Evolutionary conservation across 2,113 vertebrate genomes (phyloP).

Genomic region (Campylorhamphus procurvoides): DNA sequence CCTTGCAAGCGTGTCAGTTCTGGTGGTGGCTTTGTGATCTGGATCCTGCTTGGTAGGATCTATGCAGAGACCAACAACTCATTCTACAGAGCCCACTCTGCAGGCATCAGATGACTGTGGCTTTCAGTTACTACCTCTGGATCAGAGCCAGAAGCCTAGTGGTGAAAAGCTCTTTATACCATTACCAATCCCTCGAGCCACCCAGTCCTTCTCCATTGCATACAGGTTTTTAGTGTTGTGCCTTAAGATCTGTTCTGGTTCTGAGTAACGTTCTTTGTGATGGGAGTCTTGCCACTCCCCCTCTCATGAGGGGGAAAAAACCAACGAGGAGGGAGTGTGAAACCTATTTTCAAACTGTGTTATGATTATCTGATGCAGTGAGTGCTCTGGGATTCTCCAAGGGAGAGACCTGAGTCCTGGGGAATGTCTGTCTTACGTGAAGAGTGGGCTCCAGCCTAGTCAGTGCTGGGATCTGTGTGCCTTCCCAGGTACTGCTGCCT

Average conservation of each 20-base stretch:
- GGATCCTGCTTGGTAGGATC: constrained; percentile 57
- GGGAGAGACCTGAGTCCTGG: not conserved
- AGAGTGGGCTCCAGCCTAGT: not conserved
- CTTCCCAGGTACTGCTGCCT: not conserved
- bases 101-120: constrained; percentile 72
- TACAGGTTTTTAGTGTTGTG: constrained; percentile 61
- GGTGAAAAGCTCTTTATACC: constrained; percentile 74
- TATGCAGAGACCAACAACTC: constrained; percentile 63
- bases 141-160: constrained; percentile 63
- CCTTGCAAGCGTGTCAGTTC: not conserved
- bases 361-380: not conserved
- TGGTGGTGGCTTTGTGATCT: constrained; percentile 60
- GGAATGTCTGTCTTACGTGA: not conserved
- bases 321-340: constrained; percentile 2
- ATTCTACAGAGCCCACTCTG: constrained; percentile 58
- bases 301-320: constrained; percentile 37
- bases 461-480: not conserved
- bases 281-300: constrained; percentile 44
- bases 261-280: constrained; percentile 64
- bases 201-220: constrained; percentile 62
- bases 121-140: constrained; percentile 72
- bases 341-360: constrained; percentile 43
- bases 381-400: not conserved
- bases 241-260: constrained; percentile 58
- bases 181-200: constrained; percentile 64